A percentile compares a stretch with the other conserved stretches of the same genome.
These are phyloP conservation scores for Corythornis vintsioides DNA, from an alignment of 2,113 vertebrate species.

Conservation along the genomic window DNA sequence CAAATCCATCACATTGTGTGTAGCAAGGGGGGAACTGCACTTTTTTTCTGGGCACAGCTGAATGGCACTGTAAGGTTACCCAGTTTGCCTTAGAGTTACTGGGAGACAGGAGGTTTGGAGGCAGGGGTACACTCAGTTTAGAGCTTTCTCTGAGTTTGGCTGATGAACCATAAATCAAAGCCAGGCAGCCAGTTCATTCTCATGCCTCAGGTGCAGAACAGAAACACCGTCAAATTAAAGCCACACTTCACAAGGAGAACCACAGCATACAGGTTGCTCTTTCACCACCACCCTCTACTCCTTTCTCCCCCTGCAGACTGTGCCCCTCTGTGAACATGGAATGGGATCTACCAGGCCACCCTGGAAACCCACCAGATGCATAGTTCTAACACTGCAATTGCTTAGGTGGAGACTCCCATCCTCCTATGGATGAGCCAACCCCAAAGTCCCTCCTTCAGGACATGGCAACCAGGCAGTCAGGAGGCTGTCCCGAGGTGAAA, in stretches of 20 bases:
- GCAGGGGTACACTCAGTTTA: background rate
- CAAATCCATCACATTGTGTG: background rate
- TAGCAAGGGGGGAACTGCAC: background rate
- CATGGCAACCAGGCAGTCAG: background rate
- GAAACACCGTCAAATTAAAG: background rate
- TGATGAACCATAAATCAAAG: background rate
- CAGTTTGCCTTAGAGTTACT: background rate
- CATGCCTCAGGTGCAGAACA: background rate
- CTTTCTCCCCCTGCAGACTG: accelerated
- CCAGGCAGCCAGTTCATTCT: background rate
- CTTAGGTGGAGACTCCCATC: background rate
- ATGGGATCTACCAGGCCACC: background rate
- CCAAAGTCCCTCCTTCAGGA: background rate
- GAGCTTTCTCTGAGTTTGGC: background rate
- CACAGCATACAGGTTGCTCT: background rate
- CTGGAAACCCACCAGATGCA: background rate
- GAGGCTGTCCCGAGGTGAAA: background rate
- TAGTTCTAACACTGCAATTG: background rate
- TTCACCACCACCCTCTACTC: background rate
- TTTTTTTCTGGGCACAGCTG: background rate
- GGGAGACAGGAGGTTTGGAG: background rate
- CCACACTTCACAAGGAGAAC: background rate
- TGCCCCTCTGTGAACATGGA: background rate
- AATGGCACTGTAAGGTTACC: background rate
- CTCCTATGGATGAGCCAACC: background rate